A percentile compares a stretch with the other conserved stretches of the same genome.
phyloP scores from a whole-genome alignment of 2,113 vertebrate genomes.

The Thamnophis sirtalis region DNA sequence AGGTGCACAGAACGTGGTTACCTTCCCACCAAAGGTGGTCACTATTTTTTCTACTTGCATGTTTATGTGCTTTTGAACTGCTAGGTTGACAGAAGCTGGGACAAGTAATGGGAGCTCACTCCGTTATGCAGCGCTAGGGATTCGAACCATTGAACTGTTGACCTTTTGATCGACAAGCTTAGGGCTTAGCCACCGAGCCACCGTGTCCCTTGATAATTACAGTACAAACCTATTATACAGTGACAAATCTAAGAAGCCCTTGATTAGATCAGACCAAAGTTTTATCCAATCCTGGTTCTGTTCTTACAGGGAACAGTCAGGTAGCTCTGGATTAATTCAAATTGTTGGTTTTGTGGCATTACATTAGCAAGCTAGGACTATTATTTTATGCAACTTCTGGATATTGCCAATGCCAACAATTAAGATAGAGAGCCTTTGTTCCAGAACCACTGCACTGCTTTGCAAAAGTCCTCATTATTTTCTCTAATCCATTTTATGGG shows the following conservation, averaged over 20 bases:
- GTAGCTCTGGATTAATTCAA: background rate
- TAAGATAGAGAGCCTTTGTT: background rate
- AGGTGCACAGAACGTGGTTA: too few species aligned
- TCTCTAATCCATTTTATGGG: background rate
- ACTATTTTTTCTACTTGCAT: too few species aligned
- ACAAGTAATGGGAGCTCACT: too few species aligned
- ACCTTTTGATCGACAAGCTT: too few species aligned
- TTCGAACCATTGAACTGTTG: too few species aligned
- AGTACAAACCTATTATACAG: background rate
- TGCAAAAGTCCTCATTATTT: background rate
- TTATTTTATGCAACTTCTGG: background rate
- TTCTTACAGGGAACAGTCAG: background rate
- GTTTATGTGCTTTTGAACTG: too few species aligned
- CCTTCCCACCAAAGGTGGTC: too few species aligned
- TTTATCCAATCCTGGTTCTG: background rate
- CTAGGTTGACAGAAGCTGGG: too few species aligned
- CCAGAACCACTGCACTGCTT: background rate
- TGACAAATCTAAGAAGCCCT: background rate
- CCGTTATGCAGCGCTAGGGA: too few species aligned
- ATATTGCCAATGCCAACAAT: background rate
- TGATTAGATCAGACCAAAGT: background rate
- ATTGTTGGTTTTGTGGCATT: background rate
- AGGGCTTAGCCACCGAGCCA: too few species aligned
- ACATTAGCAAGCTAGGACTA: background rate
- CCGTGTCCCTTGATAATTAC: background rate